These are phyloP conservation scores for Heteromurus nitidus DNA, from an alignment of 2,888 invertebrate genomes.

Conservation along the genomic window DNA sequence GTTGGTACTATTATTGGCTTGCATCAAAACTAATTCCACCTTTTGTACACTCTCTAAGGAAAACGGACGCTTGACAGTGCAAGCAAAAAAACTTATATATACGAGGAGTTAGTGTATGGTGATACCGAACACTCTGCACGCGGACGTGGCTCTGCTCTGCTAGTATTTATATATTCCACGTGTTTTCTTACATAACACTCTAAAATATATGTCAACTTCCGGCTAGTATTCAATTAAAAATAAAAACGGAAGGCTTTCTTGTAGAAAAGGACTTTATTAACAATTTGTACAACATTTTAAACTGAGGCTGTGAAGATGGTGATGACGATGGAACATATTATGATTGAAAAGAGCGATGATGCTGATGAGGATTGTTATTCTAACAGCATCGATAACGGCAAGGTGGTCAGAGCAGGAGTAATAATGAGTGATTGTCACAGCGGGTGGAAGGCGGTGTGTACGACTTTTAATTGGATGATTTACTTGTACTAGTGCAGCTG, in stretches of 20 bases:
- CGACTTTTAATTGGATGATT: conserved; percentile 21
- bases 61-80: conserved; percentile 12
- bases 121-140: neutral
- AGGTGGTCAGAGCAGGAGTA: neutral
- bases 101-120: too few relatives aligned
- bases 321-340: neutral
- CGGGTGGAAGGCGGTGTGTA: neutral
- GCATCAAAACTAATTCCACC: conserved; percentile 68
- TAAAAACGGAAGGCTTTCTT: too few relatives aligned
- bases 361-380: neutral
- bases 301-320: neutral
- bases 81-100: neutral
- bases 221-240: neutral
- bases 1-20: conserved; percentile 72
- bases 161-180: conserved; percentile 2
- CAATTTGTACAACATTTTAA: neutral
- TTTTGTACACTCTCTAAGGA: conserved; percentile 2
- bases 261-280: conserved; percentile 9
- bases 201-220: neutral
- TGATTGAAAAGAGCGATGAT: conserved; percentile 1
- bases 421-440: conserved; percentile 14
- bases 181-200: conserved; percentile 17
- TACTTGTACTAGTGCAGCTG: neutral
- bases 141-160: neutral
- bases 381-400: conserved; percentile 33